Evolutionary conservation across 1,140 invertebrate species (phyloP).

Genomic region (Mycetomoellerius zeteki): DNA sequence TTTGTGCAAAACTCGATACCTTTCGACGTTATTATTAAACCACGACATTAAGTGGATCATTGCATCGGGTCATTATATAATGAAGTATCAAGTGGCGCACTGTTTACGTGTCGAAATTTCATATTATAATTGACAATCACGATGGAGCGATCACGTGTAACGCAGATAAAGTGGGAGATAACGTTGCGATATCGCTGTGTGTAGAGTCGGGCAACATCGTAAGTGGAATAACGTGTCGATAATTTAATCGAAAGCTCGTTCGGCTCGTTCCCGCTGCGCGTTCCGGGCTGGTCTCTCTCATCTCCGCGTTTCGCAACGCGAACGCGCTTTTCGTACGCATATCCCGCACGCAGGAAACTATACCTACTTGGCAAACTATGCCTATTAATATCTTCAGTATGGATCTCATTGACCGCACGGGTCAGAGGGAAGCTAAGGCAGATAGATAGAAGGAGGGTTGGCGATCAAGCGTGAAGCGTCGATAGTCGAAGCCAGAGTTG

Average conservation of each 20-base stretch:
- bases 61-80: slow-evolving; percentile 61
- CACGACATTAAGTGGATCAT: slow-evolving; percentile 62
- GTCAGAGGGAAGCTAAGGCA: slow-evolving; percentile 49
- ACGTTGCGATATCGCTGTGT: slow-evolving; percentile 19
- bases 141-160: slow-evolving; percentile 35
- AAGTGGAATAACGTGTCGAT: slow-evolving; percentile 62
- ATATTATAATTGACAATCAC: slow-evolving; percentile 65
- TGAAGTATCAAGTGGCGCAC: slow-evolving; percentile 63
- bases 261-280: slow-evolving; percentile 24
- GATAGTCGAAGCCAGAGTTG: slow-evolving; percentile 70
- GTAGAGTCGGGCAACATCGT: slow-evolving; percentile 36
- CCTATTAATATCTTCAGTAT: slow-evolving; percentile 71
- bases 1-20: slow-evolving; percentile 54
- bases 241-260: slow-evolving; percentile 62
- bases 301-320: slow-evolving; percentile 14
- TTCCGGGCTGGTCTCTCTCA: slow-evolving; percentile 4
- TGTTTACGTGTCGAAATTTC: slow-evolving; percentile 65
- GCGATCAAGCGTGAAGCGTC: slow-evolving; percentile 79
- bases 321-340: slow-evolving; percentile 17
- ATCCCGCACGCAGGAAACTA: background rate
- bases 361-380: slow-evolving; percentile 67
- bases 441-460: slow-evolving; percentile 60
- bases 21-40: slow-evolving; percentile 61
- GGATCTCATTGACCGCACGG: slow-evolving; percentile 72
- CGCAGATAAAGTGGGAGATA: slow-evolving; percentile 59